Evolutionary conservation across 2,888 invertebrate species (phyloP).

Genomic region (Nemotelus pantherinus): DNA sequence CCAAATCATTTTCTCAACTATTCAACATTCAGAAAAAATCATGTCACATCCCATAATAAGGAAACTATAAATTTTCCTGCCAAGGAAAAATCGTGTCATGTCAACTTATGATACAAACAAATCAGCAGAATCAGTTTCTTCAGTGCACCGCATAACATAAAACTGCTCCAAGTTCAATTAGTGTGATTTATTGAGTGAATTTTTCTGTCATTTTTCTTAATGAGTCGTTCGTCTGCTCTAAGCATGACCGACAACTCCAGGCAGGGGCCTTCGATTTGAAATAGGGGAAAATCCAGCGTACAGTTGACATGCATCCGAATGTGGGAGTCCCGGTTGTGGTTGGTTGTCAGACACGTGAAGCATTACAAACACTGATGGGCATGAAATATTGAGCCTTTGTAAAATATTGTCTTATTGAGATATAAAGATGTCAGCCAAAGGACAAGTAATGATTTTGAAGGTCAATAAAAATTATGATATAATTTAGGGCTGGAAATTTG

Average conservation of each 20-base stretch:
- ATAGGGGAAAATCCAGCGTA: conserved; percentile 15
- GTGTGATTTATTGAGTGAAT: conserved; percentile 50
- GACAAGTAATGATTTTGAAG: conserved; percentile 48
- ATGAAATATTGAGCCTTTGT: conserved; percentile 47
- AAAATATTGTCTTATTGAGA: conserved; percentile 47
- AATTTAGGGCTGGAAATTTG: background rate
- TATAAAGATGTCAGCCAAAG: conserved; percentile 47
- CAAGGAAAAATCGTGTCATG: conserved; percentile 35
- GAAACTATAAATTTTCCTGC: conserved; percentile 31
- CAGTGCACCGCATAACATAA: conserved; percentile 1
- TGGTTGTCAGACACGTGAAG: conserved; percentile 40
- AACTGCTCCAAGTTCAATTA: conserved; percentile 46
- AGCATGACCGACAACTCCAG: conserved; percentile 33
- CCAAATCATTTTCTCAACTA: background rate
- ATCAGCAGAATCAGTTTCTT: conserved; percentile 30
- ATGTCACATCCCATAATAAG: conserved; percentile 7
- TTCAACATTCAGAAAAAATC: background rate
- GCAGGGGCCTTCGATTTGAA: background rate
- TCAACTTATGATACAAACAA: conserved; percentile 44
- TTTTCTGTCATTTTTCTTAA: conserved; percentile 51
- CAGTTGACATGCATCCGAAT: background rate
- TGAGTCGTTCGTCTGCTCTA: conserved; percentile 40
- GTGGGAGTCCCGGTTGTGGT: conserved; percentile 20
- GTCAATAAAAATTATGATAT: conserved; percentile 47
- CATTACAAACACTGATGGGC: conserved; percentile 9